A percentile compares a stretch with the other conserved stretches of the same genome.
phyloP scores from a whole-genome alignment of 2,888 invertebrate species.

The Acrobasis repandana region DNA sequence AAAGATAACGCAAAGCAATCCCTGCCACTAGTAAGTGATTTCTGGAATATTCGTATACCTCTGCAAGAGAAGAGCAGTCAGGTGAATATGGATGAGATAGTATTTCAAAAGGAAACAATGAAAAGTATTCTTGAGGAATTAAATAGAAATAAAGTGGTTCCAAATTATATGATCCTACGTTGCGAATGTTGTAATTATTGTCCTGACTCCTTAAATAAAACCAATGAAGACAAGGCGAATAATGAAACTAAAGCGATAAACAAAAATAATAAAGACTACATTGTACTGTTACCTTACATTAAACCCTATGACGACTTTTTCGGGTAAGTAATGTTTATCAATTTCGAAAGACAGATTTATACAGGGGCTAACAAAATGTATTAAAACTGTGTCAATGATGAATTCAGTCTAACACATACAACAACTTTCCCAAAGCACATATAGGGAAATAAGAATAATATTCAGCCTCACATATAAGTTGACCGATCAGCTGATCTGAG shows the following conservation, averaged over 20 bases:
- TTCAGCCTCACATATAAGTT: no score
- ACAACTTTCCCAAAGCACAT: no score
- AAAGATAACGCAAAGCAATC: conserved; percentile 4
- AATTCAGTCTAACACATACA: no score
- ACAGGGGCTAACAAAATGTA: no score
- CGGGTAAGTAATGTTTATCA: neutral
- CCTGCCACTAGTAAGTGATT: conserved; percentile 24
- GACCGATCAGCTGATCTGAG: no score
- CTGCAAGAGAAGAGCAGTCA: conserved; percentile 46
- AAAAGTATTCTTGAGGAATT: conserved; percentile 34
- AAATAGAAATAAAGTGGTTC: conserved; percentile 24
- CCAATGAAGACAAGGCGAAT: neutral
- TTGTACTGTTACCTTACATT: conserved; percentile 1
- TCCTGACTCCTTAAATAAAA: conserved; percentile 20
- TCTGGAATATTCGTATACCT: conserved; percentile 29
- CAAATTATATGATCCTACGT: conserved; percentile 40
- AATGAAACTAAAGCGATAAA: neutral
- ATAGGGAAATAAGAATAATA: no score
- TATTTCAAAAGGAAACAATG: conserved; percentile 36
- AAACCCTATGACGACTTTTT: neutral
- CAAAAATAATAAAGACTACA: conserved; percentile 8
- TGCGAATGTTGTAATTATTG: conserved; percentile 40
- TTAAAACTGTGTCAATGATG: no score
- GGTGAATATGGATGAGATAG: conserved; percentile 37
- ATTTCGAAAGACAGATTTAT: neutral